Evolutionary conservation across 2,888 invertebrate species (phyloP), one percentile per base, ranked within the genome.

Genomic region (Machimus atricapillus): DNA sequence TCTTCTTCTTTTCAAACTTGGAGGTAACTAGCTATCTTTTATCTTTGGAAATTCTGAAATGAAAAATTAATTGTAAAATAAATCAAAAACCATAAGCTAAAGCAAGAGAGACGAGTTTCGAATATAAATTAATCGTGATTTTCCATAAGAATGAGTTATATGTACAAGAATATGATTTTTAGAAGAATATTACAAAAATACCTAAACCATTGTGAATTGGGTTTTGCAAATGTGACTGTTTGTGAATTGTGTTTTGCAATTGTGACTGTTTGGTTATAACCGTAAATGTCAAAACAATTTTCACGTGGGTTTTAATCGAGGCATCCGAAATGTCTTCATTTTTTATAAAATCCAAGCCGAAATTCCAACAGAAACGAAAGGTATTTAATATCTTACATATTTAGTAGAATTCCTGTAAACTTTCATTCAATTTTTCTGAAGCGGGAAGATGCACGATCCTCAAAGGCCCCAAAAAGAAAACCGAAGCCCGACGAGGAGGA

Each of bases 281-380:
- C 8, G 14, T n/a, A 56, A 31, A 4, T 56, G 34, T 79, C 19
- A 56, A 52, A 83, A 83, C 34, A 37, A 40, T 86, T 37, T 37
- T 86, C 85, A 86, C 85, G 85, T 86, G 85, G 76, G 52, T 8
- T 46, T n/a, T 34, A 23, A 43, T 12, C 34, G 1, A 23, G 19
- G 14, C 46, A 3, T 27, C 1, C 0, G 23, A 83, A 37, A 90
- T 90, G 94, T 94, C 94, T 37, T 94, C 94, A 6, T 95, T 95
- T 91, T 95, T 95, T 89, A 90, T 94, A 66, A 95, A 94, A 92
- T 94, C 94, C 52, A 94, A 94, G 90, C 94, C 94, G 0, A 94
- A 94, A 89, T 93, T 93, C 89, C 92, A 93, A 40, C 93, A 93
- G 66, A 94, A 94, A 90, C 93, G 94, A 89, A 94, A 94, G 90